These are phyloP conservation scores for Tetraodon nigroviridis DNA, from an alignment of 2,113 vertebrate species.

Conservation along the genomic window DNA sequence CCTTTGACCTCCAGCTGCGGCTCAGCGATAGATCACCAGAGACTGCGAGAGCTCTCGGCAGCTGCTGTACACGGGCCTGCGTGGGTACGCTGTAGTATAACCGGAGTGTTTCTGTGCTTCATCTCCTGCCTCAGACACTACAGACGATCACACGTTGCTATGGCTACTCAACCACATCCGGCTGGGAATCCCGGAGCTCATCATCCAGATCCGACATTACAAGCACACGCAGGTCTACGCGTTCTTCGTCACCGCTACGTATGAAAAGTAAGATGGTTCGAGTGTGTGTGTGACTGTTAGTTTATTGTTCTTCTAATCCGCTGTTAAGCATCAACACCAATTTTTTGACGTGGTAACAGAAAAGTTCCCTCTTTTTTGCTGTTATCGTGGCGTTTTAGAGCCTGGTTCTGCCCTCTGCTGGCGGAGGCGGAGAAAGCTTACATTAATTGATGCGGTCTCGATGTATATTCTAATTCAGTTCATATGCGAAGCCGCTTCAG, in stretches of 20 bases:
- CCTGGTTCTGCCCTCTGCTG: no score
- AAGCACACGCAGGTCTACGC: constrained; percentile 88
- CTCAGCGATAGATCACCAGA: constrained; percentile 26
- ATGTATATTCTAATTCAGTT: no score
- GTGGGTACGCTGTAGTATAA: constrained; percentile 21
- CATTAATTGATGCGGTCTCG: no score
- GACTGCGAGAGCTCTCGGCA: constrained; percentile 27
- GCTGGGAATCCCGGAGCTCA: constrained; percentile 93
- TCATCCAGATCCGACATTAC: constrained; percentile 95
- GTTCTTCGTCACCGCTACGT: constrained; percentile 95
- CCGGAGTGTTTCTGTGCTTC: constrained; percentile 40
- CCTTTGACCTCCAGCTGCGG: constrained; percentile 42
- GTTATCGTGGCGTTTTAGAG: no score
- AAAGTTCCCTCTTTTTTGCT: no score
- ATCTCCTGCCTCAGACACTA: constrained; percentile 78
- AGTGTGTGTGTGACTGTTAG: background rate
- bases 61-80: constrained; percentile 18
- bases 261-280: constrained; percentile 83
- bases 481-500: no score
- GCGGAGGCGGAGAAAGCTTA: no score
- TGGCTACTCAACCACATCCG: constrained; percentile 97
- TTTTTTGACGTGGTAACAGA: no score
- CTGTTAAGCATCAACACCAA: no score
- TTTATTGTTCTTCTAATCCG: no score
- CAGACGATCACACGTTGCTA: constrained; percentile 95